Evolutionary conservation across 1,140 invertebrate species (phyloP).

Genomic region (Spodoptera frugiperda): DNA sequence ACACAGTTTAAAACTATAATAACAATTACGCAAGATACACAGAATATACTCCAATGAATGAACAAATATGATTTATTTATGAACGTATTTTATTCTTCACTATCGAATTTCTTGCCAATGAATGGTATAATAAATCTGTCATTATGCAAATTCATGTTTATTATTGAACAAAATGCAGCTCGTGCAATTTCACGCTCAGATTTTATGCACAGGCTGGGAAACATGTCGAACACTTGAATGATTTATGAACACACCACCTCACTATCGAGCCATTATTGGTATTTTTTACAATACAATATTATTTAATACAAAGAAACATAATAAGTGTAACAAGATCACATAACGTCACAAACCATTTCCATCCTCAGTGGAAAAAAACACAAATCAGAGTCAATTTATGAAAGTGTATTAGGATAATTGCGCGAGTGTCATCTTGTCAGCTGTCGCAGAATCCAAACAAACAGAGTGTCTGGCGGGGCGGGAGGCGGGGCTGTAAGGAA

Average conservation of each 20-base stretch:
- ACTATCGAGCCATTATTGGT: background rate
- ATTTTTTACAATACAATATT: background rate
- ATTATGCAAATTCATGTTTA: slow-evolving; percentile 34
- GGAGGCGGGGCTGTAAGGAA: slow-evolving; percentile 10
- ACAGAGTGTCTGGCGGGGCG: slow-evolving; percentile 18
- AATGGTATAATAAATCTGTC: slow-evolving; percentile 35
- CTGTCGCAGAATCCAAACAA: slow-evolving; percentile 18
- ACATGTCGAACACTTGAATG: slow-evolving; percentile 6
- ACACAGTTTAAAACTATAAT: no score
- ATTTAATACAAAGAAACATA: background rate
- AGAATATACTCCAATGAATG: background rate
- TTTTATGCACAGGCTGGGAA: background rate
- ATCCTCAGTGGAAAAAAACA: background rate
- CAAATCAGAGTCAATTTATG: slow-evolving; percentile 36
- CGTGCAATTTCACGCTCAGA: slow-evolving; percentile 12
- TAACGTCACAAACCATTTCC: slow-evolving; percentile 3
- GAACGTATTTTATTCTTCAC: slow-evolving; percentile 9
- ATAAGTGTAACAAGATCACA: background rate
- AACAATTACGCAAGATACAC: background rate
- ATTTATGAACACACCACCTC: slow-evolving; percentile 25
- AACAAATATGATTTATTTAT: slow-evolving; percentile 27
- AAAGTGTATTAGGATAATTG: slow-evolving; percentile 38
- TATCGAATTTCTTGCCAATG: slow-evolving; percentile 25
- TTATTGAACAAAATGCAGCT: slow-evolving; percentile 25
- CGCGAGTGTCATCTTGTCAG: slow-evolving; percentile 35